Base-by-base conservation (phyloP, 2,113 vertebrate species). In the Origma solitaria region DNA sequence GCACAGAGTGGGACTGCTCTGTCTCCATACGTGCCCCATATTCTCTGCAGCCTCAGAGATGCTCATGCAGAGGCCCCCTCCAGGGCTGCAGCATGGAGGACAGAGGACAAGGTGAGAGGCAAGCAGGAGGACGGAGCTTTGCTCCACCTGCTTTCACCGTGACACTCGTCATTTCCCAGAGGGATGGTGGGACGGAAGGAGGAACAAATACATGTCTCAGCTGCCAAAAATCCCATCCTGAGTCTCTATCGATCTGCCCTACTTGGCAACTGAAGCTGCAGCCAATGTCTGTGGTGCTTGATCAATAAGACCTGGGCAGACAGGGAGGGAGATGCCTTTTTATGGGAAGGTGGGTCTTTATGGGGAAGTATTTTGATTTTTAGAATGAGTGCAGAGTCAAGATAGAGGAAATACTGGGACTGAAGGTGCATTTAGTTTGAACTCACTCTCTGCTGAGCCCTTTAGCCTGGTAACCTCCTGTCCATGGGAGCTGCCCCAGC, bases 211-310 rank as follows among this genome's bases (percentile, higher is more conserved):
- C 13, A 87, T 19, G 83, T 72, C 77, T 92, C 79, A 91, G 95
- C 90, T 95, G 95, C 96, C 96, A 95, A 93, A 91, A 95, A 87
- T 88, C 87, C 87, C 87, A 77, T 49, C 65, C 57, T 87, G 82
- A 73, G 78, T 30, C 88, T 82, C 51, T 91, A 96, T 97, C 1
- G 95, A 97, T 95, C 96, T 95, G 96, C 86, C 95, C 97, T 96
- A 96, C 95, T 96, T 96, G 96, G 97, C 97, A 97, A 75, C 92
- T 87, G 65, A 35, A 68, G 80, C 94, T 84, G 84, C 94, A 97
- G 95, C 86, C 93, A 88, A 70, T 1, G 47, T 96, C 93, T 95
- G 80, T 86, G 82, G 89, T 45, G 86, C 60, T 31, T 77, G 95
- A 97, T 97, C 96, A 87, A 96, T 96, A 88, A 61, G 73, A 95